Conservation (phyloP, 2,888 invertebrate genomes). For the Chloroclysta siterata region DNA sequence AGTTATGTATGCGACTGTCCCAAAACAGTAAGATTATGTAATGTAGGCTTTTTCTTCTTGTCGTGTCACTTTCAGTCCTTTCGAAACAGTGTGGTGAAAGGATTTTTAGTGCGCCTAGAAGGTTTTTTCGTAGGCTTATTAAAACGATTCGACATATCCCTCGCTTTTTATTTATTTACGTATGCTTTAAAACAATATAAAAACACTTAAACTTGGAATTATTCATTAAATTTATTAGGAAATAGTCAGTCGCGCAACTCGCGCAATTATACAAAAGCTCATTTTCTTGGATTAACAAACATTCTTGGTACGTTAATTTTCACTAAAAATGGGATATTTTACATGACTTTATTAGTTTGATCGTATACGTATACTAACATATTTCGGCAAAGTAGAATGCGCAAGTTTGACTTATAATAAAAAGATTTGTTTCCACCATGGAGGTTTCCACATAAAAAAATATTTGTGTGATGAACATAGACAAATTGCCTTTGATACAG, state of each 20-base stretch:
- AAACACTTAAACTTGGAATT: constrained; percentile 46
- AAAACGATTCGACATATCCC: constrained; percentile 43
- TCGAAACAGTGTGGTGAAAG: no score
- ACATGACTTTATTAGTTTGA: not conserved
- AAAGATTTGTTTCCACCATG: no score
- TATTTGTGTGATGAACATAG: no score
- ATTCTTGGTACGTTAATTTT: not conserved
- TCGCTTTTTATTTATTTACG: constrained; percentile 11
- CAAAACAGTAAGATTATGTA: constrained; percentile 11
- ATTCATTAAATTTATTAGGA: constrained; percentile 45
- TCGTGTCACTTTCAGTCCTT: no score
- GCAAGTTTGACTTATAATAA: no score
- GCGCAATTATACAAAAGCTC: constrained; percentile 59
- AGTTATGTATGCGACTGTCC: constrained; percentile 31
- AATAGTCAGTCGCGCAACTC: constrained; percentile 66
- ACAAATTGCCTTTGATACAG: no score
- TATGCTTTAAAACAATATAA: constrained; percentile 42
- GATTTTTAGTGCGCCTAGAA: no score
- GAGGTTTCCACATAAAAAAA: no score
- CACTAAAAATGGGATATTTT: not conserved
- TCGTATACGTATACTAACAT: not conserved
- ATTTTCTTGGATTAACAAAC: constrained; percentile 40
- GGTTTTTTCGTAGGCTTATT: constrained; percentile 28
- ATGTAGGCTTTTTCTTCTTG: no score
- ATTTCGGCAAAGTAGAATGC: no score